phyloP scores from a whole-genome alignment of 2,113 vertebrate species.

The Colinus virginianus region DNA sequence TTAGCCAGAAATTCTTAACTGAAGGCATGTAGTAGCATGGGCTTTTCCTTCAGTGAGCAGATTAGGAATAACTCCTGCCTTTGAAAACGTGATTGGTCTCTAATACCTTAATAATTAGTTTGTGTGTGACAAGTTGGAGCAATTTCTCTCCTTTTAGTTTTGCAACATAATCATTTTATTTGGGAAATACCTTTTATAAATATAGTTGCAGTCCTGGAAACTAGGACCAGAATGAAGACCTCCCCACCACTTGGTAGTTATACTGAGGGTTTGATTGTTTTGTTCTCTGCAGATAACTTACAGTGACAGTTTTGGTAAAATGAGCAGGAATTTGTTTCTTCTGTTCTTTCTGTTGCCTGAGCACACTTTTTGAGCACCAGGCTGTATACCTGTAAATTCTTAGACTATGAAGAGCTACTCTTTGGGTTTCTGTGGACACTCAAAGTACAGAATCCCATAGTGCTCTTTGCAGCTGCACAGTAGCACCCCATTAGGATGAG shows the following conservation, averaged over 20 bases:
- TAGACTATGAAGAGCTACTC: neutral
- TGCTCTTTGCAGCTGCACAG: neutral
- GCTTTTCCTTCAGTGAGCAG: neutral
- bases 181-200: neutral
- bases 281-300: neutral
- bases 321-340: neutral
- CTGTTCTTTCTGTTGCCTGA: neutral
- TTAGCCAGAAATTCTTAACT: neutral
- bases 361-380: rapidly evolving
- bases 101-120: neutral
- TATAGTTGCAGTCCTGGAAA: neutral
- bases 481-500: neutral
- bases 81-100: neutral
- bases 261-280: neutral
- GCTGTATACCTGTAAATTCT: neutral
- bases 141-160: neutral
- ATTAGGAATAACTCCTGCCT: neutral
- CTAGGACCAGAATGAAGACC: neutral
- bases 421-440: neutral
- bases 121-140: neutral
- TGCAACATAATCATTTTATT: neutral
- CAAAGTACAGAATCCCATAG: neutral
- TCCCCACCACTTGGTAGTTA: neutral
- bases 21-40: neutral
- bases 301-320: rapidly evolving